Percentiles rank a stretch among this genome's conserved stretches.
Evolutionary conservation across 2,797 vertebrate species (phyloP).

Genomic region (Kryptolebias ocellatus): DNA sequence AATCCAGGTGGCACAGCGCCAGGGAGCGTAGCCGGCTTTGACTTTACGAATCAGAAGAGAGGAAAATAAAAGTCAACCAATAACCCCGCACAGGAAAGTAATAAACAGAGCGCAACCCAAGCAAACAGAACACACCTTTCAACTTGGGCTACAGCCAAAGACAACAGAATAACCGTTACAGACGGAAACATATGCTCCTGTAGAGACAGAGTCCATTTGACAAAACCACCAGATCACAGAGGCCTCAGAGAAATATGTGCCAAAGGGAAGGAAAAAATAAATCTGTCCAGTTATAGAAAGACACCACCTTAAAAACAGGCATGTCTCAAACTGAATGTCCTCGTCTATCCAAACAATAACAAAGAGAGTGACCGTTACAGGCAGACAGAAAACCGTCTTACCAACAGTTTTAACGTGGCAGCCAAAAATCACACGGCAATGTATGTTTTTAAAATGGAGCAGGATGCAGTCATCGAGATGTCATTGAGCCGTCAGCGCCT

Average conservation of each 20-base stretch:
- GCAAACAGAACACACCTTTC: conserved; percentile 75
- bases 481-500: conserved; percentile 47
- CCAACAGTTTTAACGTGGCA: conserved; percentile 31
- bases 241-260: conserved; percentile 34
- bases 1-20: conserved; percentile 21
- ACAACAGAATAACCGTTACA: conserved; percentile 60
- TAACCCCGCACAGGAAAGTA: conserved; percentile 47
- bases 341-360: conserved; percentile 33
- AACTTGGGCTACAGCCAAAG: conserved; percentile 57
- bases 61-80: conserved; percentile 24
- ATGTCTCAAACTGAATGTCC: conserved; percentile 57
- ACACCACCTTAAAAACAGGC: conserved; percentile 35
- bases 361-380: conserved; percentile 27
- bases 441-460: conserved; percentile 15
- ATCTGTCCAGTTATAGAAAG: background rate
- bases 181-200: conserved; percentile 45
- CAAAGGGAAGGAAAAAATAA: background rate
- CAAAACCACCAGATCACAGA: conserved; percentile 29
- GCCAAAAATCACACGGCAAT: conserved; percentile 41
- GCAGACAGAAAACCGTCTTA: conserved; percentile 44
- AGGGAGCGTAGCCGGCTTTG: conserved; percentile 33
- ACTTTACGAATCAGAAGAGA: conserved; percentile 33
- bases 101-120: conserved; percentile 39
- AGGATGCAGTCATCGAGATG: conserved; percentile 13
- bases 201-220: conserved; percentile 41